Base-by-base conservation (phyloP, 2,113 vertebrate genomes). In the Oenanthe melanoleuca region DNA sequence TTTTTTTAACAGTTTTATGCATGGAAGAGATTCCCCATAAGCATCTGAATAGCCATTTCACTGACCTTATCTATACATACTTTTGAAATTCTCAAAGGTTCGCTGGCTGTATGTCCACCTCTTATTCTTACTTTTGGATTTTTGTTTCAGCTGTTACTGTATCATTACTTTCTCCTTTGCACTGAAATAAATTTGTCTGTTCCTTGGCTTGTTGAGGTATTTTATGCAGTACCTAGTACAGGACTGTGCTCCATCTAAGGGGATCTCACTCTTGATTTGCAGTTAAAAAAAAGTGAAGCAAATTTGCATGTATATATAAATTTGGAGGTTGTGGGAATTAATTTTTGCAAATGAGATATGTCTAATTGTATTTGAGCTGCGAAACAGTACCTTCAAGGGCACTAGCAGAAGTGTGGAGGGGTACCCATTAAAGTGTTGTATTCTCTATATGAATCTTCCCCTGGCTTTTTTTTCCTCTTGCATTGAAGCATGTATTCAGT, bases 101-200 rank as follows among this genome's bases (percentile, higher is more conserved):
- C 15, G 80, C 33, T 86, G 60, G 15, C 26, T 80, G 0, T 45
- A 25, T 61, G 31, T 21, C 21, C 33, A 42, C 26, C 42, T 65
- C 44, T 38, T 67, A 28, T 15, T 86, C 67, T 77, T 14, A 21
- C 5, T 88, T 80, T 1, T 5, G 29, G 8, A 7, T 1, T 72
- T 83, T 80, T 77, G 5, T 80, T 77, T 70, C 16, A 53, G 49
- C 49, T 88, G 0, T 57, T 66, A 42, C 23, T 44, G 2, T 65
- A 8, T 69, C 33, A 11, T 59, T 77, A 34, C 34, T 47, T 80
- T 66, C n/a, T 71, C 8, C 47, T 50, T 70, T 77, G 40, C 0
- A 0, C 14, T 49, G 5, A 45, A n/a, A 49, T 61, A 57, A 67
- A 0, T 53, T 75, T 52, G 19, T 8, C 52, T 34, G 14, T 42